phyloP scores from a whole-genome alignment of 2,113 vertebrate species.

The Limanda limanda region DNA sequence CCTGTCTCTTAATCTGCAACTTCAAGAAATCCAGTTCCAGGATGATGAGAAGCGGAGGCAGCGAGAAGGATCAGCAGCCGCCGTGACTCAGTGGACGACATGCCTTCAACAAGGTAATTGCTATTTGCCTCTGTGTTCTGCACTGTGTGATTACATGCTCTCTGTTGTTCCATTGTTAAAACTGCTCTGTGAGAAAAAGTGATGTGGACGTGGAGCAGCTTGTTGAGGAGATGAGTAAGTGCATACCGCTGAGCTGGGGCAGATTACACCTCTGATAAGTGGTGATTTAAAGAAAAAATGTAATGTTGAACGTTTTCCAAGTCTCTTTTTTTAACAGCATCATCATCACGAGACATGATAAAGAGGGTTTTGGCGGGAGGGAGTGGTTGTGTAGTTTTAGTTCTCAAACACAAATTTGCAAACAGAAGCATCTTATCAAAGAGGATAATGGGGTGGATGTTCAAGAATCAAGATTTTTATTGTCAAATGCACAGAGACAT shows the following conservation, averaged over 20 bases:
- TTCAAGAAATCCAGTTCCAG: constrained; percentile 39
- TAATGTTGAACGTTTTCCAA: not conserved
- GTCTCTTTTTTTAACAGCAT: too few species aligned
- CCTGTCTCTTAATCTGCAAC: constrained; percentile 64
- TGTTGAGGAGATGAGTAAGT: constrained; percentile 65
- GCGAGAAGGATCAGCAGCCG: constrained; percentile 1
- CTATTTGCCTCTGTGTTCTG: constrained; percentile 64
- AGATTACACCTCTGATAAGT: constrained; percentile 14
- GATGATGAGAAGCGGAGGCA: not conserved
- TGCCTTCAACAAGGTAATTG: constrained; percentile 63
- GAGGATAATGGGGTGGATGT: too few species aligned
- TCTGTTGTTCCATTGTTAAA: constrained; percentile 67
- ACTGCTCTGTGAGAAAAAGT: constrained; percentile 66
- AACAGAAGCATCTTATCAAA: too few species aligned
- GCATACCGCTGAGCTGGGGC: constrained; percentile 44
- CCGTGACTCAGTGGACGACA: constrained; percentile 42
- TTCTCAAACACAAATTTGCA: too few species aligned
- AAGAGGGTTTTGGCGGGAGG: too few species aligned
- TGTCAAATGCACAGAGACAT: too few species aligned
- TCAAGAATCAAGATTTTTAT: too few species aligned
- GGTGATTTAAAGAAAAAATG: not conserved
- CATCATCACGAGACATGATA: too few species aligned
- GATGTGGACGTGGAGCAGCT: constrained; percentile 69
- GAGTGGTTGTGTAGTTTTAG: too few species aligned
- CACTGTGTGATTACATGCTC: constrained; percentile 60